These are phyloP conservation scores for Platycheirus albimanus DNA, from an alignment of 2,888 invertebrate genomes.

Conservation along the genomic window DNA sequence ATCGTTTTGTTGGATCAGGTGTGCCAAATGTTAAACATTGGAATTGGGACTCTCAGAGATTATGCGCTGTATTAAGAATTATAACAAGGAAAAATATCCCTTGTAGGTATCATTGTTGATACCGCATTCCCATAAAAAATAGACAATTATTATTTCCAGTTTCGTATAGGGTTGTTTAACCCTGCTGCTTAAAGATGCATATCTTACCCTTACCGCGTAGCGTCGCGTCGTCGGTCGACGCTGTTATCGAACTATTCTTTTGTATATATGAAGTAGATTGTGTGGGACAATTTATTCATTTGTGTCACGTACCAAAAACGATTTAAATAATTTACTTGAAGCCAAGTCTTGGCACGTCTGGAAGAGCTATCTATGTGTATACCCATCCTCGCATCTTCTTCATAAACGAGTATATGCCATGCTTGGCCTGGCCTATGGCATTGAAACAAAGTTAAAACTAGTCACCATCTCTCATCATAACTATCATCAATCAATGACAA, in stretches of 20 bases:
- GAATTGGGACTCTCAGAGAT: conserved; percentile 30
- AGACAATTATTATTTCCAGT: conserved; percentile 42
- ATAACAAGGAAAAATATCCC: conserved; percentile 16
- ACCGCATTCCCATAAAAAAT: conserved; percentile 9
- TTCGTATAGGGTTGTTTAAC: conserved; percentile 55
- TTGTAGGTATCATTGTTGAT: conserved; percentile 39
- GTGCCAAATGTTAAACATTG: conserved; percentile 51
- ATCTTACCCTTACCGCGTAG: conserved; percentile 6
- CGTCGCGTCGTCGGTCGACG: background rate
- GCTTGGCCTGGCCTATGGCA: conserved; percentile 38
- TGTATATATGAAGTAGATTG: conserved; percentile 2
- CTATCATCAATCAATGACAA: conserved; percentile 31
- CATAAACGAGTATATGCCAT: too few relatives aligned
- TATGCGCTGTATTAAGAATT: conserved; percentile 7
- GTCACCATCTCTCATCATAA: conserved; percentile 26
- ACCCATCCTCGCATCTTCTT: background rate
- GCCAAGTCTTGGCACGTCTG: conserved; percentile 59
- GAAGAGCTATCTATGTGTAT: background rate
- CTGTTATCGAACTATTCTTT: background rate
- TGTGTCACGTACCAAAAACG: conserved; percentile 69
- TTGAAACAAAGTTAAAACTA: conserved; percentile 55
- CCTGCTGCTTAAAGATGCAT: conserved; percentile 51
- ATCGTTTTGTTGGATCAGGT: conserved; percentile 66
- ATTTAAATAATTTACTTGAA: conserved; percentile 73
- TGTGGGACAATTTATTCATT: conserved; percentile 60